Evolutionary conservation across 2,797 vertebrate genomes (phyloP), one percentile per base, ranked within the genome.

Genomic region (Ptychadena robeensis): DNA sequence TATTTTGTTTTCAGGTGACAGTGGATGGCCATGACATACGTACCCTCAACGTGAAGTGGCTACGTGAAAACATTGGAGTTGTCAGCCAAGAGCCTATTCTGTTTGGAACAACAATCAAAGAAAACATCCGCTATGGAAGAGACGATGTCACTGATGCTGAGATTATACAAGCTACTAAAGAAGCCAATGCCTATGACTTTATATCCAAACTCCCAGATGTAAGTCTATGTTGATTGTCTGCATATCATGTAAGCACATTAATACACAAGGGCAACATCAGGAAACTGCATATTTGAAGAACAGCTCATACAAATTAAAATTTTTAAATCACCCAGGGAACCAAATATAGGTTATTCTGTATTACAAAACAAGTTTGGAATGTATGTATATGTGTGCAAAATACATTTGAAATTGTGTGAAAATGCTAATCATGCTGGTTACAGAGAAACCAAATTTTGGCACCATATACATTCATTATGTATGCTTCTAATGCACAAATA

Each of bases 131-230:
- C 34, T 89, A 91, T 0, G 89, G 91, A 78, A 86, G 90, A 81
- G 87, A 91, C 79, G 91, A 91, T 81, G 87, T 91, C 85, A 92
- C 90, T 30, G 91, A 93, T 85, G 86, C 82, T 83, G 91, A 94
- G 75, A 94, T 93, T 75, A 91, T 94, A 70, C 80, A 76, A 83
- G 91, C 91, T 53, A 88, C 91, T 63, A 93, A 89, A 84, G 92
- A 95, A 87, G 90, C 89, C 78, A 94, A 93, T 74, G 90, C 89
- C 83, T 94, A 89, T 73, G 90, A 94, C 79, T 95, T 95, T 72
- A 92, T 94, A 89, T 90, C 91, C 48, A 89, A 83, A 82, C 86
- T 92, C 31, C 92, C 92, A 86, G 89, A 94, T 73, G 93, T 93
- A 88, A 90, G 91, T 88, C 4, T 27, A 9, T 77, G 4, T 70